phyloP scores from a whole-genome alignment of 2,888 invertebrate genomes.

The Plusia festucae region DNA sequence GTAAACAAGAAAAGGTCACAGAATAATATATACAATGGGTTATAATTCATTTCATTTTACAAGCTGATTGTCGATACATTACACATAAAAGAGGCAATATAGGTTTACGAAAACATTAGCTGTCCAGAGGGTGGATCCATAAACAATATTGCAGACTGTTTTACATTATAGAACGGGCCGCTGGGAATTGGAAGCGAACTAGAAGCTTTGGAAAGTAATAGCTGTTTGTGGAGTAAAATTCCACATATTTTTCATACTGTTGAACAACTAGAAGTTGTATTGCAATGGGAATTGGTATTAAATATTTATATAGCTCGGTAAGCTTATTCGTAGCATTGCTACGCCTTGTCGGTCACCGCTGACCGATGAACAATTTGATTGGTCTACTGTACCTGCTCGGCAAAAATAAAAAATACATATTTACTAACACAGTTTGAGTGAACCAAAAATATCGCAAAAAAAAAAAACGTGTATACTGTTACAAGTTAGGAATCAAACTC shows the following conservation, averaged over 20 bases:
- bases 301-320: background rate
- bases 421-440: no score
- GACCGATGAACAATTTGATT: background rate
- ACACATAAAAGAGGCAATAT: constrained; percentile 43
- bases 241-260: constrained; percentile 28
- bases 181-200: constrained; percentile 16
- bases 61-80: constrained; percentile 3
- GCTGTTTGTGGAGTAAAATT: constrained; percentile 18
- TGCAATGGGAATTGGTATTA: background rate
- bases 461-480: no score
- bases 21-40: no score
- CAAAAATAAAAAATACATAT: no score
- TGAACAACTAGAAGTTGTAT: constrained; percentile 15
- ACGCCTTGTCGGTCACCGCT: no score
- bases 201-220: constrained; percentile 26
- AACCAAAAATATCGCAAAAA: no score
- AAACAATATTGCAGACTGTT: constrained; percentile 50
- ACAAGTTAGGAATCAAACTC: no score
- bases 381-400: background rate
- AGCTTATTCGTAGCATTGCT: no score
- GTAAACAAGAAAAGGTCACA: no score
- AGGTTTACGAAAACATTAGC: constrained; percentile 47
- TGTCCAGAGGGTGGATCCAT: constrained; percentile 36
- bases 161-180: constrained; percentile 40
- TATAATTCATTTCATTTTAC: background rate